A percentile compares a stretch with the other conserved stretches of the same genome.
Conservation (phyloP, 2,888 invertebrate genomes). For the Orthonychiurus folsomi region DNA sequence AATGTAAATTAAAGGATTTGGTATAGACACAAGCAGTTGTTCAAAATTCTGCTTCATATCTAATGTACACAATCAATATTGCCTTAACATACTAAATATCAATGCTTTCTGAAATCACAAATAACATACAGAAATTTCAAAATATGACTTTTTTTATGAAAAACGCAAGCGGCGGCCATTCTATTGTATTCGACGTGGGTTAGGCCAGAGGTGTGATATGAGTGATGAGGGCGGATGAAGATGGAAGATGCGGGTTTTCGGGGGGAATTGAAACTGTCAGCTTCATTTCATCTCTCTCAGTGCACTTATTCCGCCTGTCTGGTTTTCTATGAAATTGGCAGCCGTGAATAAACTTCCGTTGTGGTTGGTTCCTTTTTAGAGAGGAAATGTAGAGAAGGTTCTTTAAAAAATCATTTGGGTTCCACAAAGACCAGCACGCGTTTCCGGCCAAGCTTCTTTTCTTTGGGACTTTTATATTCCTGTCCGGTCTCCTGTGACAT, state of each 20-base stretch:
- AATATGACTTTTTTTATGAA: too few relatives aligned
- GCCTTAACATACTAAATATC: too few relatives aligned
- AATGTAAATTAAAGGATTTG: too few relatives aligned
- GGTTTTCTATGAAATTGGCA: not conserved
- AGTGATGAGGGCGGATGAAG: not conserved
- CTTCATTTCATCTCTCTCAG: not conserved
- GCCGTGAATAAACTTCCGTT: not conserved
- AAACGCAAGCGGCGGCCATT: too few relatives aligned
- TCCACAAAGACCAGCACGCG: not conserved
- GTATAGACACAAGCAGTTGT: too few relatives aligned
- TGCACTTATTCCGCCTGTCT: not conserved
- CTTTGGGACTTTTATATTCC: not conserved
- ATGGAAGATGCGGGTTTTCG: not conserved
- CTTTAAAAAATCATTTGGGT: not conserved
- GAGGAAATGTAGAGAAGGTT: not conserved
- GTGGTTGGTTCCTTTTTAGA: not conserved
- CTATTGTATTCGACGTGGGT: too few relatives aligned
- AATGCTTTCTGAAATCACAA: too few relatives aligned
- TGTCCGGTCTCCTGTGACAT: not conserved
- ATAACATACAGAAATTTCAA: too few relatives aligned
- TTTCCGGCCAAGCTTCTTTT: not conserved
- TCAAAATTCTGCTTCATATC: too few relatives aligned
- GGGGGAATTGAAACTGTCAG: not conserved
- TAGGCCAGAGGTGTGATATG: not conserved
- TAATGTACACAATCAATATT: too few relatives aligned